phyloP scores from a whole-genome alignment of 2,888 invertebrate genomes.

The Pherbina coryleti region DNA sequence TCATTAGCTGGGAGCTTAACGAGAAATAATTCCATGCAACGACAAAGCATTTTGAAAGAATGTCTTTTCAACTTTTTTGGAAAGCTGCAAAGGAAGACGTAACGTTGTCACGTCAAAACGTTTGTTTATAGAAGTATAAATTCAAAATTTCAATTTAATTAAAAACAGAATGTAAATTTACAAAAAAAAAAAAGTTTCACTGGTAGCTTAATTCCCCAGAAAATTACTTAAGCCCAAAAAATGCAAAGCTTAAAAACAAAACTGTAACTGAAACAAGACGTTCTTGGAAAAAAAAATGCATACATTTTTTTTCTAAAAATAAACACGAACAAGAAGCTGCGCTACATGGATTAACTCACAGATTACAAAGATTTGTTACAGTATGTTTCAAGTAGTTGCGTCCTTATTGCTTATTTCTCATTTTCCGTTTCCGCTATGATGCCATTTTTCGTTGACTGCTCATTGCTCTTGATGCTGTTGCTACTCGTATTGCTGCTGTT shows the following conservation, averaged over 20 bases:
- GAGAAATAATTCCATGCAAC: too few species aligned
- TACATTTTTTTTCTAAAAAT: not conserved
- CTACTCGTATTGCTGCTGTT: not conserved
- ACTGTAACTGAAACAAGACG: too few species aligned
- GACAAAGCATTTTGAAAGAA: too few species aligned
- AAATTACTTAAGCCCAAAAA: not conserved
- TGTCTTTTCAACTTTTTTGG: too few species aligned
- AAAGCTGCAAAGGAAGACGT: too few species aligned
- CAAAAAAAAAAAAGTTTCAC: too few species aligned
- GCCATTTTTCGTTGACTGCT: too few species aligned
- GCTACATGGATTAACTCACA: slow-evolving; percentile 1
- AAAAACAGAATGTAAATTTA: too few species aligned
- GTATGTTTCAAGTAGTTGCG: slow-evolving; percentile 8
- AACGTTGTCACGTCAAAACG: too few species aligned
- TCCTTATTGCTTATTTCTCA: slow-evolving; percentile 6
- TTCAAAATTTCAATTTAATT: too few species aligned
- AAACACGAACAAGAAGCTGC: not conserved
- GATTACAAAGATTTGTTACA: slow-evolving; percentile 31
- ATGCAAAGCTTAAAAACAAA: not conserved
- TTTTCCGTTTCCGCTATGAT: slow-evolving; percentile 10
- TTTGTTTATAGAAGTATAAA: too few species aligned
- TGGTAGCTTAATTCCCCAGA: not conserved
- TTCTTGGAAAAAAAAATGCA: not conserved
- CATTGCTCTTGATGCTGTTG: not conserved
- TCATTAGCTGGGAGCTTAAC: too few species aligned